These are phyloP conservation scores for Aspidiotus destructor DNA, from an alignment of 2,888 invertebrate species.

Conservation along the genomic window DNA sequence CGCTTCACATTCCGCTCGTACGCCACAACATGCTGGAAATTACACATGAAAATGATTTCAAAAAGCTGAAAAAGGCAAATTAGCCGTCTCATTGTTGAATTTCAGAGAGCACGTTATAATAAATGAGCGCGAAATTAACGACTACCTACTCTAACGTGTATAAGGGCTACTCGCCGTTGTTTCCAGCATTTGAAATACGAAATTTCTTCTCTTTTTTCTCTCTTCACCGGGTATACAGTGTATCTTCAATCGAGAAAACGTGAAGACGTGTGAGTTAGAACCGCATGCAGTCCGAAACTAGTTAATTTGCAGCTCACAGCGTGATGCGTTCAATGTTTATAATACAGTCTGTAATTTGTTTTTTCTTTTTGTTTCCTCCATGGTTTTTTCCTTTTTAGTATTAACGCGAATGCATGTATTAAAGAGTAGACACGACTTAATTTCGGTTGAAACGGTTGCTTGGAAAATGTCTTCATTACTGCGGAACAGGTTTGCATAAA, in stretches of 20 bases:
- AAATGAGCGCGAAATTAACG: slow-evolving; percentile 3
- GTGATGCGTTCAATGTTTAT: slow-evolving; percentile 1
- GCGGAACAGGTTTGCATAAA: too few relatives aligned
- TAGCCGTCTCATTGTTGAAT: not conserved
- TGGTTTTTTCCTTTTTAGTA: not conserved
- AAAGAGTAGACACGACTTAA: too few relatives aligned
- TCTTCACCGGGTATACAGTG: not conserved
- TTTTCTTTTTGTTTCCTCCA: not conserved
- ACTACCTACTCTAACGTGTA: not conserved
- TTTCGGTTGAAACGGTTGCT: too few relatives aligned
- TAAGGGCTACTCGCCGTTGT: not conserved
- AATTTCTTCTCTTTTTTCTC: not conserved
- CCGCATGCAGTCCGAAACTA: slow-evolving; percentile 2
- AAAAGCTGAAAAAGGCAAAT: slow-evolving; percentile 1
- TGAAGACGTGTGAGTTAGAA: not conserved
- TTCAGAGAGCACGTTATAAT: too few relatives aligned
- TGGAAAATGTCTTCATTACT: too few relatives aligned
- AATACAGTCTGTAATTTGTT: not conserved
- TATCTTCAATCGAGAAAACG: not conserved
- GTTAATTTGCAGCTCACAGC: slow-evolving; percentile 13
- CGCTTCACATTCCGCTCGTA: not conserved
- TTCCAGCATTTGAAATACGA: too few relatives aligned
- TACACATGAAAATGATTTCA: not conserved
- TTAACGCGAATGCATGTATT: not conserved
- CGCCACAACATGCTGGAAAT: not conserved